Percentiles rank a stretch among this genome's conserved stretches.
Conservation (phyloP, 2,113 vertebrate species). For the Petroica traversi region DNA sequence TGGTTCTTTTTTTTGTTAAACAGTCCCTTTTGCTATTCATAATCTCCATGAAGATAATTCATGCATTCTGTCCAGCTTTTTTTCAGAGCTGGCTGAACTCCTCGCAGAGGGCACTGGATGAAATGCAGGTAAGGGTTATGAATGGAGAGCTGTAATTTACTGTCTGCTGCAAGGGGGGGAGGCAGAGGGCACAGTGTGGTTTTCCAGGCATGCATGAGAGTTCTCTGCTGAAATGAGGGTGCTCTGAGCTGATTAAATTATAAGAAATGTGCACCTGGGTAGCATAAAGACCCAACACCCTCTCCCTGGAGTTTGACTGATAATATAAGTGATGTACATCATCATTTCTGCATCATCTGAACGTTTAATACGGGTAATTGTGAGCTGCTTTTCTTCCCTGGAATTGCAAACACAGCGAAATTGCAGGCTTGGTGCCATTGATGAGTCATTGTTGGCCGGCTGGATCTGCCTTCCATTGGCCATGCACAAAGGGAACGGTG, state of each 20-base stretch:
- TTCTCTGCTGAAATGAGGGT: conserved; percentile 59
- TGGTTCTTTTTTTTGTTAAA: not conserved
- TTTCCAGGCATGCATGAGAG: conserved; percentile 72
- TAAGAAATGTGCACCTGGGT: conserved; percentile 39
- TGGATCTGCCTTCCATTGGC: not conserved
- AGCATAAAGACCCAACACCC: not conserved
- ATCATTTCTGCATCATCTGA: conserved; percentile 48
- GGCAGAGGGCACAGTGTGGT: conserved; percentile 47
- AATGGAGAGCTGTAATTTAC: conserved; percentile 77
- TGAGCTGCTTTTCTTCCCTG: conserved; percentile 29
- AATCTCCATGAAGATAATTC: not conserved
- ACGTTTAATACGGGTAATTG: conserved; percentile 53
- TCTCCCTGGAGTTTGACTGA: not conserved
- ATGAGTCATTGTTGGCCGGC: conserved; percentile 43
- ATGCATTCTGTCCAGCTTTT: not conserved
- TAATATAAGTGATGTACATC: conserved; percentile 19
- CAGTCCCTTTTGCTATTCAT: not conserved
- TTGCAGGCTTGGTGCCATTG: conserved; percentile 40
- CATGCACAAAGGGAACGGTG: not conserved
- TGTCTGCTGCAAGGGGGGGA: conserved; percentile 40
- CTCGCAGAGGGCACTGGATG: conserved; percentile 63
- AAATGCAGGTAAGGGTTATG: conserved; percentile 68
- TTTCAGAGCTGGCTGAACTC: conserved; percentile 65
- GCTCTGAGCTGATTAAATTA: conserved; percentile 57
- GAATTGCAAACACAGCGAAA: conserved; percentile 44